A percentile compares a stretch with the other conserved stretches of the same genome.
Evolutionary conservation across 2,888 invertebrate genomes (phyloP).

Genomic region (Drosophila differens): DNA sequence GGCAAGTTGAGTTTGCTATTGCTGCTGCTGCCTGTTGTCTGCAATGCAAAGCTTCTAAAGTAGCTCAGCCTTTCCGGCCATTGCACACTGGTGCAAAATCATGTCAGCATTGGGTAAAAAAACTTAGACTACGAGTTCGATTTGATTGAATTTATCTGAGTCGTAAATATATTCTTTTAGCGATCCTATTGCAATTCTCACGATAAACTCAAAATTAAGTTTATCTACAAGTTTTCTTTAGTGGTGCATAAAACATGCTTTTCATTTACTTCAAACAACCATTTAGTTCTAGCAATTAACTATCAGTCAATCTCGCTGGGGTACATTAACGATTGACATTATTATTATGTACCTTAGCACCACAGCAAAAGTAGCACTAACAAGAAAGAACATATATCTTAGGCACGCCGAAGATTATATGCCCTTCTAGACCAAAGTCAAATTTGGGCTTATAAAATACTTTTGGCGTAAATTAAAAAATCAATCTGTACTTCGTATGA

Average conservation of each 20-base stretch:
- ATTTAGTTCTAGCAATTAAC: conserved; percentile 4
- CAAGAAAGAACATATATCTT: not conserved
- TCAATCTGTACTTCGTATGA: not conserved
- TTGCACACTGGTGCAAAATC: conserved; percentile 36
- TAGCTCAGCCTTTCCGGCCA: conserved; percentile 56
- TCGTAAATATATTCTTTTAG: not conserved
- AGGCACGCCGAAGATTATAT: not conserved
- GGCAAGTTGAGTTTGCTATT: conserved; percentile 3
- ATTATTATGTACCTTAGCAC: not conserved
- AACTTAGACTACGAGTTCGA: too few species aligned
- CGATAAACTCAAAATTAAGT: not conserved
- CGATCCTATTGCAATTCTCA: not conserved
- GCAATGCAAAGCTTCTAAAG: conserved; percentile 44
- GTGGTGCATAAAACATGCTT: not conserved
- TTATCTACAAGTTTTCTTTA: not conserved
- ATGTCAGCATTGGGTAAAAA: conserved; percentile 1
- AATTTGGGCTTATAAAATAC: too few species aligned
- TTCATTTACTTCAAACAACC: not conserved
- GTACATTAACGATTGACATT: conserved; percentile 20
- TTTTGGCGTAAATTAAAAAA: not conserved
- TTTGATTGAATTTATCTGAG: not conserved
- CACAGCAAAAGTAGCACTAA: not conserved
- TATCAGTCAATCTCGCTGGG: conserved; percentile 5
- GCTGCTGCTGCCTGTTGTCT: conserved; percentile 1
- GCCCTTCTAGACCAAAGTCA: not conserved